Evolutionary conservation across 2,888 invertebrate genomes (phyloP), one percentile per base, ranked within the genome.

Genomic region (Sturmia bella): DNA sequence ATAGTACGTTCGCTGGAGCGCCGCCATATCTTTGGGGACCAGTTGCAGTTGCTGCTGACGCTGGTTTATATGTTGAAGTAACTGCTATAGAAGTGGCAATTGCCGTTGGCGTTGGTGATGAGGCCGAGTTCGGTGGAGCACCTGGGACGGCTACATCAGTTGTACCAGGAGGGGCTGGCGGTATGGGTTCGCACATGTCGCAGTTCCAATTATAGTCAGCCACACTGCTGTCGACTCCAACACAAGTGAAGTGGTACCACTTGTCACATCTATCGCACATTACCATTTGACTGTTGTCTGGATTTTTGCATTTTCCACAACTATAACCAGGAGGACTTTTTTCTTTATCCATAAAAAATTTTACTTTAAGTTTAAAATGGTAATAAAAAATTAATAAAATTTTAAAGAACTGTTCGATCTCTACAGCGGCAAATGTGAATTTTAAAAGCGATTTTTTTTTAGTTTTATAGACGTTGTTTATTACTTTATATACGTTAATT

Each of bases 401-500:
- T 27, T 27, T 27, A 27, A 27, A 27, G 27, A 27, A 27, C 27
- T 27, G 41, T 41, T 41, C 5, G 9, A 6, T 41, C 41, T 41
- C 41, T 11, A 13, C 41, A 13, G 41, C 11, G 27, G 27, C 27
- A 27, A 27, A 27, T 3, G 6, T 27, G 3, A 27, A 27, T 27
- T 27, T 27, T 27, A 27, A 27, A 27, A n/a, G n/a, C 61, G 57
- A 66, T 73, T 64, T 70, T 57, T 77, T 13, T 66, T 72, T 56
- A n/a, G n/a, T n/a, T n/a, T n/a, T n/a, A n/a, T n/a, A n/a, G n/a
- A n/a, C 39, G 15, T 59, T 48, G 75, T 76, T 73, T 64, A n/a
- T 52, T 59, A 19, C 57, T 66, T 54, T 77, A 68, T 56, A 54
- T 83, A 68, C 80, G 63, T 64, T 19, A 69, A 73, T 59, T 54